phyloP scores from a whole-genome alignment of 1,140 invertebrate species.

The Battus philenor region DNA sequence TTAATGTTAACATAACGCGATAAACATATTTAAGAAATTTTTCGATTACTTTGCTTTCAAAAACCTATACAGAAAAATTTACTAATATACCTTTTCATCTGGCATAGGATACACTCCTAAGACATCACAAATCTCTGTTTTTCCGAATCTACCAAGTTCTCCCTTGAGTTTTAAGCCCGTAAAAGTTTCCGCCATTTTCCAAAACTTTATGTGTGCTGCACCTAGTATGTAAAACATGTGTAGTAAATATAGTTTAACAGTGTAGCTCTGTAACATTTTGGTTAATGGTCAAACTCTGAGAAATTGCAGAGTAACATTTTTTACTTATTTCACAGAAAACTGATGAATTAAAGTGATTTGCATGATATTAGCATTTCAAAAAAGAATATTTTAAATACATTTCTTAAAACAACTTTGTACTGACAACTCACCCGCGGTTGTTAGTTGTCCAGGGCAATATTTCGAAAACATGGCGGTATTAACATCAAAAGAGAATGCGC shows the following conservation, averaged over 20 bases:
- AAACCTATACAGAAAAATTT: neutral
- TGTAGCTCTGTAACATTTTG: too few relatives aligned
- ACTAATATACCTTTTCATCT: constrained; percentile 84
- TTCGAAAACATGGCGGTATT: constrained; percentile 88
- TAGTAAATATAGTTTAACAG: too few relatives aligned
- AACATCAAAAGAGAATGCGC: constrained; percentile 88
- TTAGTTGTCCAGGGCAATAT: constrained; percentile 85
- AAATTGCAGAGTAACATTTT: too few relatives aligned
- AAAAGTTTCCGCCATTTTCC: constrained; percentile 94
- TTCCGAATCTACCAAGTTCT: constrained; percentile 90
- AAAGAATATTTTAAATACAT: too few relatives aligned
- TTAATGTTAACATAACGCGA: neutral
- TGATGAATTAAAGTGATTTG: too few relatives aligned
- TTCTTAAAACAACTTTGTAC: too few relatives aligned
- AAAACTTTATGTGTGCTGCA: constrained; percentile 89
- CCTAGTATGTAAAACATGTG: too few relatives aligned
- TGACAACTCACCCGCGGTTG: constrained; percentile 82
- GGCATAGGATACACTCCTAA: constrained; percentile 88
- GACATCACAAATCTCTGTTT: constrained; percentile 93
- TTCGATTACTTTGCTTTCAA: neutral
- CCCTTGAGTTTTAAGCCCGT: constrained; percentile 93
- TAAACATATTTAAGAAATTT: neutral
- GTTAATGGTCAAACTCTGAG: too few relatives aligned
- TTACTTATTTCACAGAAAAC: too few relatives aligned
- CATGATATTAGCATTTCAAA: too few relatives aligned